Base-by-base conservation (phyloP, 2,888 invertebrate genomes). In the Eustalomyia histrio region DNA sequence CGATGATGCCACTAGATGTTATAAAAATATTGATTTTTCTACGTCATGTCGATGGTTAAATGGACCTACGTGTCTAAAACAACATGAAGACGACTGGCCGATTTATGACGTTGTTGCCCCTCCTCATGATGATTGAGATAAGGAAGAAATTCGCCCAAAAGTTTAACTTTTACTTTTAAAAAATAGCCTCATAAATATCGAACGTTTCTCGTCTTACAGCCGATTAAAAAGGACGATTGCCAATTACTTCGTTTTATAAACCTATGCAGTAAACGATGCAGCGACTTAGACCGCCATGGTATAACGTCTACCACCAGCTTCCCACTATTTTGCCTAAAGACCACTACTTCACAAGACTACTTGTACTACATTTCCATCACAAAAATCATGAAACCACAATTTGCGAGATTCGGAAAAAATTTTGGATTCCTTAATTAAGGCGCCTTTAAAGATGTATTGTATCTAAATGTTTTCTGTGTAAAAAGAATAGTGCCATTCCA, bases 321-420 rank as follows among this genome's bases (percentile, higher is more conserved):
- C n/a, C n/a, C n/a, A n/a, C 82, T 16, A 80, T 83, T 33, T 17
- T 84, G 61, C 76, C 80, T n/a, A 35, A 75, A 39, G 53, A 67
- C 9, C 80, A 84, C 33, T 16, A 29, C 0, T 80, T 83, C 12
- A 78, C 79, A 6, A 63, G 29, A 14, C 69, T 82, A 10, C 5
- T 81, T 4, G 69, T 78, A 0, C 17, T 50, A n/a, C 29, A 74
- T 50, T 17, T 60, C 16, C 81, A 81, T 18, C 80, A 84, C 16
- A 78, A 81, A 47, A 83, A 82, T 29, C n/a, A 58, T 8, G 76
- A 82, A 43, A 63, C 80, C 2, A 76, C 75, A 24, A 72, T 84
- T 6, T 57, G 68, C 14, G 35, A 76, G 21, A 68, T 80, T 33
- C 78, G 63, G 18, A 80, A 14, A 24, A 69, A 53, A 16, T 79